These are phyloP conservation scores for Arenicola marina DNA, from an alignment of 2,888 invertebrate species.

Conservation along the genomic window DNA sequence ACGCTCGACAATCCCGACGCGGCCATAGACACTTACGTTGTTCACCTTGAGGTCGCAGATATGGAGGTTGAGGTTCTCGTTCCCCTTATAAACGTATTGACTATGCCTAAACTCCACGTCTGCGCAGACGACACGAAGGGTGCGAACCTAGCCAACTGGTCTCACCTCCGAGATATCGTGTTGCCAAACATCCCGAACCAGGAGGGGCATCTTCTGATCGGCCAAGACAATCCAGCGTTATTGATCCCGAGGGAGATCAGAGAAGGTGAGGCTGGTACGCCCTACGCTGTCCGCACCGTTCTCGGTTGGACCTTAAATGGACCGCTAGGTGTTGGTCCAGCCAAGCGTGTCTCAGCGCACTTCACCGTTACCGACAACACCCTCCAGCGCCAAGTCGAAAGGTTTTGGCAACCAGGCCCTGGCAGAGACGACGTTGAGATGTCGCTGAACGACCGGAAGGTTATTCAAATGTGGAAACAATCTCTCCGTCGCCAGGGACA, in stretches of 20 bases:
- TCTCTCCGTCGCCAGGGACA: neutral
- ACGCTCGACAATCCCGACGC: neutral
- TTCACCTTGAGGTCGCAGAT: too few relatives aligned
- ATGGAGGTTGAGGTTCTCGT: too few relatives aligned
- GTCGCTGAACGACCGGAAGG: neutral
- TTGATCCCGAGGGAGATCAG: neutral
- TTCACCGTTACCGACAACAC: neutral
- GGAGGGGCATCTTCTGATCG: neutral
- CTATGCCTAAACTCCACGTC: too few relatives aligned
- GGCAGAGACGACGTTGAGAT: neutral
- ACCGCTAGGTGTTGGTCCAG: neutral
- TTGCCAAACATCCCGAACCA: neutral
- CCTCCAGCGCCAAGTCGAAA: neutral
- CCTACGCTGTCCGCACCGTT: neutral
- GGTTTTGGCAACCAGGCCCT: neutral
- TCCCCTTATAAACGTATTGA: too few relatives aligned
- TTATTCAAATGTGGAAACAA: neutral
- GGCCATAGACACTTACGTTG: too few relatives aligned
- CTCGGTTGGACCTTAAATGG: slow-evolving; percentile 2
- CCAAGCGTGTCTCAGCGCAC: neutral
- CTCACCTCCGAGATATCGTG: too few relatives aligned
- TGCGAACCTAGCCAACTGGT: too few relatives aligned
- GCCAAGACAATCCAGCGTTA: neutral
- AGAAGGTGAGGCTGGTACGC: neutral
- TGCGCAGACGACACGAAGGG: too few relatives aligned